These are phyloP conservation scores for Didymodactylos carnosus DNA, from an alignment of 2,888 invertebrate species.

Conservation along the genomic window DNA sequence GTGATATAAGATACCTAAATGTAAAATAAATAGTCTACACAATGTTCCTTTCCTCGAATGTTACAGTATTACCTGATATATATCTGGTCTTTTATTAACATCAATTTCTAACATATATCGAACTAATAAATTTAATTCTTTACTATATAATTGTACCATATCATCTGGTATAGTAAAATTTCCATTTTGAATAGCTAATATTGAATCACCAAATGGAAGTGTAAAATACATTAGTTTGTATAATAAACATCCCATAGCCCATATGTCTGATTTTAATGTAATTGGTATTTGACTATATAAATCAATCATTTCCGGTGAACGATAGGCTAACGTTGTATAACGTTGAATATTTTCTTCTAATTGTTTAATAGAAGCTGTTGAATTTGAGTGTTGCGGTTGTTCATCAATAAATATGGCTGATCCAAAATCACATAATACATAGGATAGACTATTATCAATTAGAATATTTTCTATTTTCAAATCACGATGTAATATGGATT, in stretches of 20 bases:
- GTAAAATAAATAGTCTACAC: background rate
- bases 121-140: conserved; percentile 4
- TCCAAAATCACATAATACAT: conserved; percentile 72
- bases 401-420: conserved; percentile 60
- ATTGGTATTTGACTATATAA: conserved; percentile 61
- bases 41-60: background rate
- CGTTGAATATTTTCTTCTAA: conserved; percentile 54
- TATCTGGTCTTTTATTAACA: conserved; percentile 60
- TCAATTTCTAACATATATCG: conserved; percentile 61
- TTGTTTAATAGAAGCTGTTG: conserved; percentile 19
- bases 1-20: conserved; percentile 54
- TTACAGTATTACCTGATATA: conserved; percentile 43
- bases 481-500: conserved; percentile 75
- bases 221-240: conserved; percentile 73
- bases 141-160: background rate
- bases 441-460: conserved; percentile 37
- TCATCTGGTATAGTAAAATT: conserved; percentile 54
- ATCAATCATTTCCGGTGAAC: conserved; percentile 79
- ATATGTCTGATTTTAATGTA: conserved; percentile 49
- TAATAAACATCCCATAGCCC: conserved; percentile 66
- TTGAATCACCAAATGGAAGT: conserved; percentile 71
- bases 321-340: conserved; percentile 70
- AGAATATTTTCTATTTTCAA: conserved; percentile 76
- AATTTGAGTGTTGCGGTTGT: conserved; percentile 38
- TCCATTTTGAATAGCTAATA: conserved; percentile 72